Conservation (phyloP, 2,888 invertebrate genomes). For the Drosophila paranaensis region DNA sequence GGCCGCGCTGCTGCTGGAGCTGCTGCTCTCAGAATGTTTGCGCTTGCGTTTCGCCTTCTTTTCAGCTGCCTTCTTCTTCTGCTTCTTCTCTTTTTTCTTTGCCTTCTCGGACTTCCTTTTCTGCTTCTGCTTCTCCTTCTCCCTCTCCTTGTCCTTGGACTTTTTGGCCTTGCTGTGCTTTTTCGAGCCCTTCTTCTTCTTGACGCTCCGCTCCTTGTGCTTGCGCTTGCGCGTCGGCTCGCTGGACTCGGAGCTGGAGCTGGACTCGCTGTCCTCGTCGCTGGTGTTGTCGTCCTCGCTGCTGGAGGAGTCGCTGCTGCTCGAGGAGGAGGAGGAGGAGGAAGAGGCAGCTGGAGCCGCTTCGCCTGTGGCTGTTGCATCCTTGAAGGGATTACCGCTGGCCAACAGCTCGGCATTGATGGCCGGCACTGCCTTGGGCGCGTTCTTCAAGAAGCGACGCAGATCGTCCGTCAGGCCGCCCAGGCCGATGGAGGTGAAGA, state of each 20-base stretch:
- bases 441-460: slow-evolving; percentile 92
- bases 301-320: slow-evolving; percentile 46
- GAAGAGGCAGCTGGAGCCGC: slow-evolving; percentile 41
- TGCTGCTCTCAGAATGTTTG: slow-evolving; percentile 50
- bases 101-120: slow-evolving; percentile 34
- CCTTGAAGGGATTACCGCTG: slow-evolving; percentile 68
- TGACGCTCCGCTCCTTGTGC: slow-evolving; percentile 42
- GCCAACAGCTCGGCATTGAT: slow-evolving; percentile 82
- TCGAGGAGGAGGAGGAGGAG: slow-evolving; percentile 45
- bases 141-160: slow-evolving; percentile 34
- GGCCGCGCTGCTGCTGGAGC: slow-evolving; percentile 38
- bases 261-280: slow-evolving; percentile 62
- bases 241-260: slow-evolving; percentile 50
- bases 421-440: slow-evolving; percentile 83
- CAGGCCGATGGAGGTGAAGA: slow-evolving; percentile 98
- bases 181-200: slow-evolving; percentile 55
- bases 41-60: slow-evolving; percentile 58
- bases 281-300: slow-evolving; percentile 50
- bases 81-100: slow-evolving; percentile 17
- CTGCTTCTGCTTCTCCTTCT: slow-evolving; percentile 35
- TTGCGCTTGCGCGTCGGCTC: slow-evolving; percentile 60
- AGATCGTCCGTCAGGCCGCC: slow-evolving; percentile 98
- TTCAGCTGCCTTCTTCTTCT: slow-evolving; percentile 49
- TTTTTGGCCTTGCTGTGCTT: slow-evolving; percentile 48
- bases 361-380: slow-evolving; percentile 45